Evolutionary conservation across 2,797 vertebrate species (phyloP), one percentile per base, ranked within the genome.

Genomic region (Telmatherina bonti): DNA sequence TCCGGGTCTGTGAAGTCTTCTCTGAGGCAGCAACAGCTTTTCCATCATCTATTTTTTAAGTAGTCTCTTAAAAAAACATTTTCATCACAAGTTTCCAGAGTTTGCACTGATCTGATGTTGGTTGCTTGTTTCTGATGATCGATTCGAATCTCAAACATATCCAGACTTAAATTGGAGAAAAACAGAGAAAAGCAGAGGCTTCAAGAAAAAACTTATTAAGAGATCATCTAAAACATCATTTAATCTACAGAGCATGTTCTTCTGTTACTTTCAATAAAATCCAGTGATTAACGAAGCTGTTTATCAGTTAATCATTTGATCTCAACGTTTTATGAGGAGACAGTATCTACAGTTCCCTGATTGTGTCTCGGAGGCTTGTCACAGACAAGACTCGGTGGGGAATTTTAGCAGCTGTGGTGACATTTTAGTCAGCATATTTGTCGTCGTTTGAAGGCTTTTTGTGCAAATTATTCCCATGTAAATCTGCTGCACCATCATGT

Each of bases 1-100:
- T 64, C 20, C n/a, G 27, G 26, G 27, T 52, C 33, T 52, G 20
- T 76, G 29, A 51, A 61, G 54, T 43, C 81, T 24, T 75, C 20
- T 57, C 0, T 0, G 0, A 63, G 16, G 53, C 61, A 26, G 60
- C 15, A 52, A 22, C 38, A 63, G 15, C 2, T 47, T 57, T 67
- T 62, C n/a, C n/a, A 55, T 51, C 5, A 26, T 6, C 24, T 26
- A 51, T 56, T 7, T 65, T 47, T 57, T n/a, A n/a, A n/a, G n/a
- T n/a, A n/a, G 10, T 45, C 45, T 51, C 29, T 26, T 76, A 59
- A 33, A 60, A 16, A 56, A 29, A 67, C 35, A 38, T 45, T 22
- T 29, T 49, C 15, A 30, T 38, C 22, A 0, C 1, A 41, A 31
- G 38, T 45, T 56, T 51, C 31, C n/a, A 1, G 9, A 38, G 30